phyloP scores from a whole-genome alignment of 2,888 invertebrate species.

The Nomada fabriciana region DNA sequence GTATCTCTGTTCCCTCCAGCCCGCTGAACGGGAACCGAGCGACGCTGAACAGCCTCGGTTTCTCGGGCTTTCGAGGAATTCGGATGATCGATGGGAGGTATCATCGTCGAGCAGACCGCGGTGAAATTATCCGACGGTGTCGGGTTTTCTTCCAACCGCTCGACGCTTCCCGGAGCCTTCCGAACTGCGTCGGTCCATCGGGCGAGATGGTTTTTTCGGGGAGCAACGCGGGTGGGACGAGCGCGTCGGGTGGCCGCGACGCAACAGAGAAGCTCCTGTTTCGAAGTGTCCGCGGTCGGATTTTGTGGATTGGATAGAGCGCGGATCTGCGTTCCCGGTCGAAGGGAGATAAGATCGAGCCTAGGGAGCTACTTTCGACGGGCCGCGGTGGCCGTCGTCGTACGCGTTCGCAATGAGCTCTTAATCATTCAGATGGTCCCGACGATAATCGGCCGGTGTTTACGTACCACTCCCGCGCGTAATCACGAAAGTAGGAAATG shows the following conservation, averaged over 20 bases:
- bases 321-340: not conserved
- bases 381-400: not conserved
- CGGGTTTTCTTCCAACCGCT: conserved; percentile 67
- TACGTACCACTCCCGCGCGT: conserved; percentile 57
- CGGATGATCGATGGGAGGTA: conserved; percentile 70
- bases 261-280: conserved; percentile 14
- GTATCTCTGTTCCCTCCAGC: no score
- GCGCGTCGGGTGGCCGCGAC: not conserved
- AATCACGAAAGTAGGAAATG: conserved; percentile 80
- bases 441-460: conserved; percentile 63
- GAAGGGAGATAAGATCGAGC: not conserved
- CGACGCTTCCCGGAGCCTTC: conserved; percentile 42
- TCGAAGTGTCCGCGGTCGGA: not conserved
- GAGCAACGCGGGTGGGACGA: conserved; percentile 44
- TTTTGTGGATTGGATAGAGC: not conserved
- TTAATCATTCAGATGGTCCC: conserved; percentile 66
- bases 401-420: conserved; percentile 52
- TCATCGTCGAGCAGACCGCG: conserved; percentile 54
- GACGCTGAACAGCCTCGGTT: not conserved
- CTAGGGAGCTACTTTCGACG: no score
- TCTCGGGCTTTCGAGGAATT: conserved; percentile 64
- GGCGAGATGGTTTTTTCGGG: conserved; percentile 27
- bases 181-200: conserved; percentile 26
- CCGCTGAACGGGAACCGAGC: no score
- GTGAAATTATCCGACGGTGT: conserved; percentile 65